These are phyloP conservation scores for Cavia porcellus DNA, from an alignment of 2,113 vertebrate species.

Conservation along the genomic window DNA sequence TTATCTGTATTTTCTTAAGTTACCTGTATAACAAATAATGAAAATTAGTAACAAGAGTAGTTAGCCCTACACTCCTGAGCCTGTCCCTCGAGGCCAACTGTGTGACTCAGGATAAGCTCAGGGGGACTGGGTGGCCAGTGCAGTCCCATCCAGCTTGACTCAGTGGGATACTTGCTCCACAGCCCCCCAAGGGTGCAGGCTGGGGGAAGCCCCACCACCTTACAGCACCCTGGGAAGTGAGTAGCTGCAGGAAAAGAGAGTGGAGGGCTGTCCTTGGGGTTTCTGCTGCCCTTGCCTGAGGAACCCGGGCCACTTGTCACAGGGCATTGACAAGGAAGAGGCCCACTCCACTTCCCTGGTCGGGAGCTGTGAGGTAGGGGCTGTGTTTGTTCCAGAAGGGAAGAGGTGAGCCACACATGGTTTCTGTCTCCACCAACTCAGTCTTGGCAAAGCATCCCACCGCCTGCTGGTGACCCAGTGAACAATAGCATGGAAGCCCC, in stretches of 20 bases:
- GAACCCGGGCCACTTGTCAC: not conserved
- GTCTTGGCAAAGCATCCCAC: not conserved
- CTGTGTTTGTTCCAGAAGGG: not conserved
- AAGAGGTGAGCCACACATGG: not conserved
- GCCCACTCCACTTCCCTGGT: not conserved
- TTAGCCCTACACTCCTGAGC: not conserved
- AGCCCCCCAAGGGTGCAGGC: not conserved
- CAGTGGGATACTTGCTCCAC: not conserved
- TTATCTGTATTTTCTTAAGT: constrained; percentile 3
- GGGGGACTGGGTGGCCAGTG: not conserved
- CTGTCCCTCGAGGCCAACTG: not conserved
- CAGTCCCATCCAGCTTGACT: not conserved
- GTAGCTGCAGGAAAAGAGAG: not conserved
- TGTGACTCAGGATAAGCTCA: not conserved
- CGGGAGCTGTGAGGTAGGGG: not conserved
- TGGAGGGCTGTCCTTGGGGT: not conserved
- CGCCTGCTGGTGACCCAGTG: not conserved
- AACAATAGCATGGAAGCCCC: not conserved
- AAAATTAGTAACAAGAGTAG: not conserved
- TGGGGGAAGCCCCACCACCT: not conserved
- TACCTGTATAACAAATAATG: not conserved
- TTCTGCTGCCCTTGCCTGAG: not conserved
- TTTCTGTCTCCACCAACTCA: not conserved
- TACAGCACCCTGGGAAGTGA: not conserved
- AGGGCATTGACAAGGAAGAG: not conserved